Conservation (phyloP, 2,888 invertebrate species). For the Gnatocerus cornutus region DNA sequence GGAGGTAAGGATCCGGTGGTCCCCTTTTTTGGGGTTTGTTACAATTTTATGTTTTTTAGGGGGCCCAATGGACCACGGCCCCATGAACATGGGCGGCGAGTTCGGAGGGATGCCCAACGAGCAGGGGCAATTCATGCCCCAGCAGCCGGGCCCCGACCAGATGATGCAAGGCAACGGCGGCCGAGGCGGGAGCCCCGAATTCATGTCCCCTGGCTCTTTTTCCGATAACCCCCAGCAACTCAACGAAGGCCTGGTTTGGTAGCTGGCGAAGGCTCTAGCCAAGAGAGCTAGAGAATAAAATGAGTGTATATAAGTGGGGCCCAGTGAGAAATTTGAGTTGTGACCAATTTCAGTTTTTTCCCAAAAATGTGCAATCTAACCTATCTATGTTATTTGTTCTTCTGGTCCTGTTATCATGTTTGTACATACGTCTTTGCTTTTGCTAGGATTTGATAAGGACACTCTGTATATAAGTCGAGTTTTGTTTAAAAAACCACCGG, state of each 20-base stretch:
- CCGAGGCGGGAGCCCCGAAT: constrained; percentile 83
- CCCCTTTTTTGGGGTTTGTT: background rate
- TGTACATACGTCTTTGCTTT: constrained; percentile 40
- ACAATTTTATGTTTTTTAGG: constrained; percentile 70
- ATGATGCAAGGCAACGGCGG: constrained; percentile 74
- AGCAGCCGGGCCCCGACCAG: constrained; percentile 76
- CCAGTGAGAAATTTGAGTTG: constrained; percentile 30
- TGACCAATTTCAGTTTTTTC: constrained; percentile 9
- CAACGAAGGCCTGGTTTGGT: constrained; percentile 85
- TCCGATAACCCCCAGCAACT: constrained; percentile 82
- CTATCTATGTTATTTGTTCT: constrained; percentile 46
- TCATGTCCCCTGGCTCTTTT: constrained; percentile 78
- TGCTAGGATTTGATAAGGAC: constrained; percentile 16
- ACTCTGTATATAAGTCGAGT: constrained; percentile 18
- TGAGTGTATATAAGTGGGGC: constrained; percentile 29
- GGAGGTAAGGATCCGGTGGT: constrained; percentile 79
- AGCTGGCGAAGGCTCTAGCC: constrained; percentile 73
- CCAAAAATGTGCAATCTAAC: constrained; percentile 33
- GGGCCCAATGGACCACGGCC: constrained; percentile 82
- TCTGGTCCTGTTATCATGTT: constrained; percentile 18
- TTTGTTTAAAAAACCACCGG: too few species aligned
- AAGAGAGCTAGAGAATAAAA: constrained; percentile 69
- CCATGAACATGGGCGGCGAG: constrained; percentile 83
- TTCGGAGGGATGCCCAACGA: constrained; percentile 83
- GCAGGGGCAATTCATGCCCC: constrained; percentile 75